A percentile compares a stretch with the other conserved stretches of the same genome.
These are phyloP conservation scores for Sminthopsis crassicaudata DNA, from an alignment of 2,113 vertebrate genomes.

Conservation along the genomic window DNA sequence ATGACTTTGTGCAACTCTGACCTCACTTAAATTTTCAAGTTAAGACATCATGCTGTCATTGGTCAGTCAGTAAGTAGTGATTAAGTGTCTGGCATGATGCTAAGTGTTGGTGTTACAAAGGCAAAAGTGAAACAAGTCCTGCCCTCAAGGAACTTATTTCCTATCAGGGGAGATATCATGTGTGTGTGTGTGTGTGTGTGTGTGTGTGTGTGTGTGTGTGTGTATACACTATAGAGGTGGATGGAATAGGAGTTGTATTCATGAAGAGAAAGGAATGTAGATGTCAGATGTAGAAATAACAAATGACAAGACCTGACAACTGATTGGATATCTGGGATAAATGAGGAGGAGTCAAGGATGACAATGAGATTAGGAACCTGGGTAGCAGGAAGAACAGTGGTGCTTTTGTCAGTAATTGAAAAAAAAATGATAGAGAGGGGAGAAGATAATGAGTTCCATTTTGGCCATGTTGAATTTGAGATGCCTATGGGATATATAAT, in stretches of 20 bases:
- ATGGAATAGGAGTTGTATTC: neutral
- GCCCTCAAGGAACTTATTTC: neutral
- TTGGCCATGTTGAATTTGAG: neutral
- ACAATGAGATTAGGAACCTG: neutral
- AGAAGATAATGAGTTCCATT: neutral
- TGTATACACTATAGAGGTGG: no score
- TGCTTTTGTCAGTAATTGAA: neutral
- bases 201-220: no score
- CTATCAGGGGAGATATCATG: neutral
- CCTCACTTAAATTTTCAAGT: neutral
- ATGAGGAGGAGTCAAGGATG: neutral
- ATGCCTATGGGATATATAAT: neutral
- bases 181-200: neutral
- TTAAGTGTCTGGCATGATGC: neutral
- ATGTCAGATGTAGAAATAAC: neutral
- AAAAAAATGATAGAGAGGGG: neutral
- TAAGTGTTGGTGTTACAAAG: neutral
- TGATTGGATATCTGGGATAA: neutral
- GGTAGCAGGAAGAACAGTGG: neutral
- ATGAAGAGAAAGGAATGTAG: neutral
- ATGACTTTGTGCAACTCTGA: neutral
- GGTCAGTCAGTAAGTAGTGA: neutral
- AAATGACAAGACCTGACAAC: neutral
- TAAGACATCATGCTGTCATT: neutral
- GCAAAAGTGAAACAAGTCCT: neutral